Percentiles rank a stretch among this genome's conserved stretches.
Evolutionary conservation across 2,113 vertebrate genomes (phyloP).

Genomic region (Malurus melanocephalus): DNA sequence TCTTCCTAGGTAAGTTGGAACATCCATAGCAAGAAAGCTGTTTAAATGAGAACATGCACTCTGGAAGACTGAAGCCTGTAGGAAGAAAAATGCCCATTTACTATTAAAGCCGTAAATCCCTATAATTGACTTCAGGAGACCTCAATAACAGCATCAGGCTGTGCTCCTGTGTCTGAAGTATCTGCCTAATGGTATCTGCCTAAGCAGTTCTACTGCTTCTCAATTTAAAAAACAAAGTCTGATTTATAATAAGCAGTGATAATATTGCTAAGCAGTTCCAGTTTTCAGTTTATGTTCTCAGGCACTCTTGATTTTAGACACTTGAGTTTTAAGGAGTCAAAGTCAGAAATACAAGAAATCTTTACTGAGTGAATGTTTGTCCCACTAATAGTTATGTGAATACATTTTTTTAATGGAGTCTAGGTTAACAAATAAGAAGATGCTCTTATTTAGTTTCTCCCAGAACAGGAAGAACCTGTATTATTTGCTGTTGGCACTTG

Average conservation of each 20-base stretch:
- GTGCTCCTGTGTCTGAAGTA: background rate
- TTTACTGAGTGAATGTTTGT: background rate
- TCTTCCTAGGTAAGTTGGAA: background rate
- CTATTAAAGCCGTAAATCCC: background rate
- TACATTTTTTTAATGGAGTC: background rate
- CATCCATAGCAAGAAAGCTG: background rate
- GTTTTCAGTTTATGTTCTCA: background rate
- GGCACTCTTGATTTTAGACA: background rate
- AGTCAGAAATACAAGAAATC: background rate
- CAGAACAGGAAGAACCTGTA: slow-evolving; percentile 50
- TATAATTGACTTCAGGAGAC: background rate
- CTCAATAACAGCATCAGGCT: background rate
- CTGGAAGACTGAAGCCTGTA: background rate
- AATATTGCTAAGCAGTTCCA: background rate
- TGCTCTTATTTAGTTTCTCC: slow-evolving; percentile 17
- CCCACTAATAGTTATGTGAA: background rate
- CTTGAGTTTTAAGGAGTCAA: background rate
- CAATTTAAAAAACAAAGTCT: background rate
- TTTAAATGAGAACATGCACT: background rate
- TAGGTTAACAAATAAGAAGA: background rate
- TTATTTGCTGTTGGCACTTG: slow-evolving; percentile 55
- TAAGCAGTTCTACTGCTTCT: background rate
- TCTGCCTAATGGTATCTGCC: background rate
- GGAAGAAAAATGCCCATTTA: background rate
- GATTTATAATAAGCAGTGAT: background rate